A percentile compares a stretch with the other conserved stretches of the same genome.
phyloP scores from a whole-genome alignment of 1,140 invertebrate genomes.

The Orius laevigatus region DNA sequence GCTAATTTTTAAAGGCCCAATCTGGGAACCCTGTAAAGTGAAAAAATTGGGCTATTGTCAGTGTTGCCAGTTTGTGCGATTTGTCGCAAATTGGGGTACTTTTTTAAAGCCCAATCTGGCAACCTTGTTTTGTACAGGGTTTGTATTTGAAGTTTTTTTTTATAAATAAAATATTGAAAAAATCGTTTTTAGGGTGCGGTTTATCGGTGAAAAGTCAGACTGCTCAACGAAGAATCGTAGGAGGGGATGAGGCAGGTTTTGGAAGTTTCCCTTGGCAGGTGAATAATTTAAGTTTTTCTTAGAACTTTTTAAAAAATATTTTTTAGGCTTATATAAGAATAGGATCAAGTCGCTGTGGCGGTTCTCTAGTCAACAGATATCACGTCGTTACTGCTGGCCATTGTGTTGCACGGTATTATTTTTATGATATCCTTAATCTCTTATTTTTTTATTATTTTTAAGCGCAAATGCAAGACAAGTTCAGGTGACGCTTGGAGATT shows the following conservation, averaged over 20 bases:
- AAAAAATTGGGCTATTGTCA: no score
- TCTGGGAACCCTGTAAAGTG: no score
- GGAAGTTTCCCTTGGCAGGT: conserved; percentile 90
- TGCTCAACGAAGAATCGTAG: conserved; percentile 77
- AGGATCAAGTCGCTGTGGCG: conserved; percentile 78
- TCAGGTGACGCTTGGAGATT: conserved; percentile 81
- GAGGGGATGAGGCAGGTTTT: conserved; percentile 83
- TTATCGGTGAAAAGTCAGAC: conserved; percentile 64
- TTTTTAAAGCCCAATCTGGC: no score
- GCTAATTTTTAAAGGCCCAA: no score
- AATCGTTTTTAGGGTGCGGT: conserved; percentile 56
- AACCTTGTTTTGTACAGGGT: background rate
- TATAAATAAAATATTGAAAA: background rate
- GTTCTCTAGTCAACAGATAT: conserved; percentile 75
- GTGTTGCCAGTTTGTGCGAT: no score
- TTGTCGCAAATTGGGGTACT: no score
- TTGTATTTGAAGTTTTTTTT: background rate
- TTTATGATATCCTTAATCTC: background rate
- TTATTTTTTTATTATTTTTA: conserved; percentile 15
- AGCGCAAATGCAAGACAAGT: conserved; percentile 75
- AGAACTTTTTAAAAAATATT: conserved; percentile 11
- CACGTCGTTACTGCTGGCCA: conserved; percentile 94
- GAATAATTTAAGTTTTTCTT: conserved; percentile 18
- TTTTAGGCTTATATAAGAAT: conserved; percentile 79
- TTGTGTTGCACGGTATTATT: conserved; percentile 66